Base-by-base conservation (phyloP, 2,888 invertebrate species). In the Pachymerium ferrugineum region DNA sequence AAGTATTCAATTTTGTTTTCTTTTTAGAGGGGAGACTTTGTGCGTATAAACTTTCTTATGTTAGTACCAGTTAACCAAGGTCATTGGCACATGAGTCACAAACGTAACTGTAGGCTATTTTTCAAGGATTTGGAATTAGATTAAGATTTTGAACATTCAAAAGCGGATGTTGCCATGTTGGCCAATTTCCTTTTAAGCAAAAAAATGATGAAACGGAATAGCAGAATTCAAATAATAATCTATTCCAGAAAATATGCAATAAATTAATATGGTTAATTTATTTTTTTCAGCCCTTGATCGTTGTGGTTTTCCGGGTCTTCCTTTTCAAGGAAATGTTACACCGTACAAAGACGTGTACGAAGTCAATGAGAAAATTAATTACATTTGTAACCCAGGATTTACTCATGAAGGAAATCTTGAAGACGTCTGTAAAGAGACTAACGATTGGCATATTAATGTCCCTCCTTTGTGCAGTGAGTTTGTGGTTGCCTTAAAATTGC, bases 111-210 rank as follows among this genome's bases (percentile, higher is more conserved):
- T 62, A 19, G 25, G 14, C 19, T 54, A 38, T 22, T 5, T 1
- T 22, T 25, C 62, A 62, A 62, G 62, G 25, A 25, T 62, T 62
- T 28, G 25, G 8, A 62, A 28, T 28, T 3, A 62, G 62, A 62
- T 62, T 62, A n/a, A 62, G 62, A 62, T 3, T 28, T 14, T 10
- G 28, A 62, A 12, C 16, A 16, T 25, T 10, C 28, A 28, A 25
- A 62, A 22, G 25, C 62, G 62, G 62, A 62, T 62, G 62, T 62
- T 62, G 25, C 62, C 12, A 22, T 62, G 28, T 62, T 62, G 62
- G 28, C 28, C 62, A 62, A 62, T 62, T 62, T 62, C 62, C 62
- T 62, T 25, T 22, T 16, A 12, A n/a, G n/a, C n/a, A n/a, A n/a
- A n/a, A n/a, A n/a, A n/a, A n/a, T n/a, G n/a, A n/a, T n/a, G n/a